Evolutionary conservation across 1,140 invertebrate genomes (phyloP).

Genomic region (Drosophila pectinifera): DNA sequence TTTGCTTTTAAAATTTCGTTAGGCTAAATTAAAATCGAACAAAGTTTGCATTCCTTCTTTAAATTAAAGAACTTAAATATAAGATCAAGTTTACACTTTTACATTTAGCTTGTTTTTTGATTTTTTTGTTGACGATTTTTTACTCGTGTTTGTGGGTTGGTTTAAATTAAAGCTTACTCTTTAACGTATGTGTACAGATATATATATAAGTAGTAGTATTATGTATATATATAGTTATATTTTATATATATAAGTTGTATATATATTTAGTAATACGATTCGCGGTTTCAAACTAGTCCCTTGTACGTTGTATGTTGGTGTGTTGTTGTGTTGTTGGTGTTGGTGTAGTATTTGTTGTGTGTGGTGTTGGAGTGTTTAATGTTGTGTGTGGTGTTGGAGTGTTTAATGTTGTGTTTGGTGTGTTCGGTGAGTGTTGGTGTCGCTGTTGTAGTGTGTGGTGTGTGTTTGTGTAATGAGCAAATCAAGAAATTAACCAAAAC

Average conservation of each 20-base stretch:
- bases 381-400: background rate
- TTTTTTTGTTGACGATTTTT: conserved; percentile 17
- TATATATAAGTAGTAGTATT: conserved; percentile 31
- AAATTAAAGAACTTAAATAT: conserved; percentile 50
- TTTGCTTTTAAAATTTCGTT: conserved; percentile 55
- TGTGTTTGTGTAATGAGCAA: conserved; percentile 37
- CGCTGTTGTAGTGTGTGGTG: conserved; percentile 7
- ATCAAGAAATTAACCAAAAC: conserved; percentile 52
- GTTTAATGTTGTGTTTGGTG: conserved; percentile 20
- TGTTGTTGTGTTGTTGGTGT: conserved; percentile 35
- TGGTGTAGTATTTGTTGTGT: conserved; percentile 49
- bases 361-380: conserved; percentile 6
- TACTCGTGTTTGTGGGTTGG: conserved; percentile 35
- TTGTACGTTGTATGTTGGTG: conserved; percentile 74
- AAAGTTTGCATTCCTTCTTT: conserved; percentile 15
- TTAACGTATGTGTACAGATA: conserved; percentile 45
- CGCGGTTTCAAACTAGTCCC: conserved; percentile 83
- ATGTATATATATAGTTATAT: conserved; percentile 41
- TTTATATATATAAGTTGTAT: conserved; percentile 60
- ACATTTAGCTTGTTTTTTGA: conserved; percentile 20
- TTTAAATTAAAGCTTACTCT: conserved; percentile 53
- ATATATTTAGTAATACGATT: conserved; percentile 83
- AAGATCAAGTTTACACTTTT: conserved; percentile 51
- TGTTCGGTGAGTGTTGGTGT: conserved; percentile 17
- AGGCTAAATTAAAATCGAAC: conserved; percentile 58